These are phyloP conservation scores for Tetramorium alpestre DNA, from an alignment of 1,140 invertebrate species.

Conservation along the genomic window DNA sequence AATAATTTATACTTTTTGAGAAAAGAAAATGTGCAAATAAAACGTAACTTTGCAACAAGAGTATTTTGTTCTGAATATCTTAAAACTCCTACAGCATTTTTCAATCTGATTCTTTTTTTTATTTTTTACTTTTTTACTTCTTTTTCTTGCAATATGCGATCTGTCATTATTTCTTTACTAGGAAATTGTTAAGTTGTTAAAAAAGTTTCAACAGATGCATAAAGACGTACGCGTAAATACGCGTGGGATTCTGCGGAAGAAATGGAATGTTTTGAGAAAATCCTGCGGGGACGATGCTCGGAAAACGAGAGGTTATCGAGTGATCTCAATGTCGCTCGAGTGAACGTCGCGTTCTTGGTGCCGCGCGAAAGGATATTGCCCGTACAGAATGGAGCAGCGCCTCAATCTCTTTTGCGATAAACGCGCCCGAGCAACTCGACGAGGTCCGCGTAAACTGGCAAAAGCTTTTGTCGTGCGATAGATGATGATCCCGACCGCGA, in stretches of 20 bases:
- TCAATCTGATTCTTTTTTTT: not conserved
- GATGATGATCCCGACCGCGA: not conserved
- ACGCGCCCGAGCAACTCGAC: slow-evolving; percentile 18
- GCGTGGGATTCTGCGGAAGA: not conserved
- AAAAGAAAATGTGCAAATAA: not conserved
- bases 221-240: not conserved
- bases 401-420: slow-evolving; percentile 47
- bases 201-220: not conserved
- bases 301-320: slow-evolving; percentile 50
- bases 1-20: no score
- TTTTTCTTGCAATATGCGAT: not conserved
- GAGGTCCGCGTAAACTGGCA: slow-evolving; percentile 20
- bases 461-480: slow-evolving; percentile 3
- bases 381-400: slow-evolving; percentile 38
- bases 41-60: not conserved
- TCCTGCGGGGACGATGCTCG: slow-evolving; percentile 28
- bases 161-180: not conserved
- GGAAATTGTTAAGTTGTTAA: slow-evolving; percentile 1
- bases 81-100: not conserved
- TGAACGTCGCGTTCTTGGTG: slow-evolving; percentile 44
- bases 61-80: not conserved
- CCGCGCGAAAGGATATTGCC: slow-evolving; percentile 43
- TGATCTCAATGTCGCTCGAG: slow-evolving; percentile 39
- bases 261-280: not conserved
- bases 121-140: not conserved